Evolutionary conservation across 2,113 vertebrate species (phyloP), one percentile per base, ranked within the genome.

Genomic region (Labrus mixtus): DNA sequence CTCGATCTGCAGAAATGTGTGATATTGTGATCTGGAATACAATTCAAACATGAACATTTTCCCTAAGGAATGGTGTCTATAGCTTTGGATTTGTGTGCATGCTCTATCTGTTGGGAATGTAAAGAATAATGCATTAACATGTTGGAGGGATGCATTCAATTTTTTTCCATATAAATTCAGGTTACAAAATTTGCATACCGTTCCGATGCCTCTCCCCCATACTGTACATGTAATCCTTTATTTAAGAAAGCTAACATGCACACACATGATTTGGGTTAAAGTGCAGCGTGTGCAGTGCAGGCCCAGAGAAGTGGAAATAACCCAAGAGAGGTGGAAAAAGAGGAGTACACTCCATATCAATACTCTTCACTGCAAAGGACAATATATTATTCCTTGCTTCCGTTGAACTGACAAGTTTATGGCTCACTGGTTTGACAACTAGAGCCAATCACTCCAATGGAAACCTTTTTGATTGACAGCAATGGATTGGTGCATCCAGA

Each of bases 381-480:
- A 39, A 54, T 68, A 67, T 1, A 68, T 76, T 73, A 54, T 33
- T 20, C 9, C 13, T 1, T 15, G 41, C 57, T 25, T 79, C 51
- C 13, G 25, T 54, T 13, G 56, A 51, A 58, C 23, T 57, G 72
- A 70, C 63, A 68, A 57, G 62, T 65, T 70, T 17, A 73, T 17
- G 70, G 65, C 45, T 46, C 36, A 19, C 61, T 63, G 65, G n/a
- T 68, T 64, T 61, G 81, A 87, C 69, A 64, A 45, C 43, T 3
- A 19, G 53, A 62, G 55, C 45, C 55, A 68, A 68, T 68, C 59
- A 68, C 8, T 62, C 48, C 36, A 39, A 20, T 70, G 53, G 23
- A 20, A 69, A 37, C 8, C 22, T 51, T 51, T 74, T 48, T 74
- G 73, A 80, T 29, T 41, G 69, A 66, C 58, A 59, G 62, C 51